Conservation (phyloP, 2,888 invertebrate species). For the Graphium colonna region DNA sequence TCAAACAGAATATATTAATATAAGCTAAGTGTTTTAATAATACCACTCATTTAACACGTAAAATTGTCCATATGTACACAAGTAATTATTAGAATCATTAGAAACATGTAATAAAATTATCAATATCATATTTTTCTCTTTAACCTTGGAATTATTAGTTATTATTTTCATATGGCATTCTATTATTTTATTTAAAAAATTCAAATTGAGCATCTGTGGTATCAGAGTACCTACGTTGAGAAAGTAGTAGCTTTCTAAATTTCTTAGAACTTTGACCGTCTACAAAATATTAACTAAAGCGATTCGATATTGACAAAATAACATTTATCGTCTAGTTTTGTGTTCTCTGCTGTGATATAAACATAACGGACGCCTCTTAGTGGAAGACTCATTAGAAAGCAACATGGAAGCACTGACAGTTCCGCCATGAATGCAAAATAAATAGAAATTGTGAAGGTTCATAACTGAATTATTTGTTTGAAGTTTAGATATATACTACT, state of each 20-base stretch:
- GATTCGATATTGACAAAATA: constrained; percentile 19
- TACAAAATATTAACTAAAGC: constrained; percentile 33
- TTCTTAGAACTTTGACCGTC: constrained; percentile 42
- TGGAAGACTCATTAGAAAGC: constrained; percentile 61
- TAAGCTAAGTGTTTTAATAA: too few relatives aligned
- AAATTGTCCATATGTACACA: too few relatives aligned
- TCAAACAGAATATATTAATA: too few relatives aligned
- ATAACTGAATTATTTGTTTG: constrained; percentile 25
- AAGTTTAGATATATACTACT: constrained; percentile 8
- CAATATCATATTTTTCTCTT: too few relatives aligned
- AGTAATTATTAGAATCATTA: too few relatives aligned
- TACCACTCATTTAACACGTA: too few relatives aligned
- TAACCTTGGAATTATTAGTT: too few relatives aligned
- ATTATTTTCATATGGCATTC: too few relatives aligned
- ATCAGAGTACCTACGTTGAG: constrained; percentile 40
- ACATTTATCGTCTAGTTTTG: constrained; percentile 20
- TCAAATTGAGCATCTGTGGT: constrained; percentile 21
- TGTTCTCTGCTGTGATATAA: constrained; percentile 29
- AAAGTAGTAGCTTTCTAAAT: constrained; percentile 77
- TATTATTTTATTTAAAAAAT: too few relatives aligned
- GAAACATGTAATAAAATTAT: too few relatives aligned
- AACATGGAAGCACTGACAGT: constrained; percentile 81
- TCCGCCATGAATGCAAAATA: constrained; percentile 82
- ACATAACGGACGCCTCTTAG: constrained; percentile 25
- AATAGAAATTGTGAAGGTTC: constrained; percentile 77